phyloP scores from a whole-genome alignment of 2,888 invertebrate genomes.

The Dicranocentrus wangi region DNA sequence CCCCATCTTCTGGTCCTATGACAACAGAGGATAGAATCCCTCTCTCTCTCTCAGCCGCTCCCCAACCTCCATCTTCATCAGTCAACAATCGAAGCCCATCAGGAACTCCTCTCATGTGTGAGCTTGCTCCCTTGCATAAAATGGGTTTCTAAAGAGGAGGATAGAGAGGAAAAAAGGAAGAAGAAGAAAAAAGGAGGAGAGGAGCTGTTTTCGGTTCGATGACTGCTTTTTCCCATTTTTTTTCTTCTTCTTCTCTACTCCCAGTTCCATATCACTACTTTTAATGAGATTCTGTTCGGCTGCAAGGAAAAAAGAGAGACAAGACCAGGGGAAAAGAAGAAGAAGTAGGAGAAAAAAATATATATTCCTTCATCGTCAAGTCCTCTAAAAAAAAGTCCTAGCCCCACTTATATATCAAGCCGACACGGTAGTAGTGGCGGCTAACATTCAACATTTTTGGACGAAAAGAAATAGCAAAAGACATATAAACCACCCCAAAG shows the following conservation, averaged over 20 bases:
- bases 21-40: too few species aligned
- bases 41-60: too few species aligned
- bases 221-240: slow-evolving; percentile 1
- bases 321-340: background rate
- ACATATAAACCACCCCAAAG: too few species aligned
- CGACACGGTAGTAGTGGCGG: background rate
- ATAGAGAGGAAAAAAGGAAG: background rate
- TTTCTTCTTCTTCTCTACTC: background rate
- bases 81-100: slow-evolving; percentile 24
- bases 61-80: background rate
- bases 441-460: too few species aligned
- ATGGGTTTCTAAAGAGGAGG: background rate
- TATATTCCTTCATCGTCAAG: background rate
- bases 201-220: background rate
- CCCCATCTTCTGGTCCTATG: too few species aligned
- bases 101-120: background rate
- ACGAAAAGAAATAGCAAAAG: too few species aligned
- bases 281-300: slow-evolving; percentile 20
- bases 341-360: slow-evolving; percentile 4
- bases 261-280: background rate
- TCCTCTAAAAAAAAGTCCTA: too few species aligned
- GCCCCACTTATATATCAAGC: background rate
- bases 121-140: background rate
- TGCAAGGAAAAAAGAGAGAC: slow-evolving; percentile 4
- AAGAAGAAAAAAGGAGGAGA: background rate